Evolutionary conservation across 2,888 invertebrate genomes (phyloP).

Genomic region (Argyra leucocephala): DNA sequence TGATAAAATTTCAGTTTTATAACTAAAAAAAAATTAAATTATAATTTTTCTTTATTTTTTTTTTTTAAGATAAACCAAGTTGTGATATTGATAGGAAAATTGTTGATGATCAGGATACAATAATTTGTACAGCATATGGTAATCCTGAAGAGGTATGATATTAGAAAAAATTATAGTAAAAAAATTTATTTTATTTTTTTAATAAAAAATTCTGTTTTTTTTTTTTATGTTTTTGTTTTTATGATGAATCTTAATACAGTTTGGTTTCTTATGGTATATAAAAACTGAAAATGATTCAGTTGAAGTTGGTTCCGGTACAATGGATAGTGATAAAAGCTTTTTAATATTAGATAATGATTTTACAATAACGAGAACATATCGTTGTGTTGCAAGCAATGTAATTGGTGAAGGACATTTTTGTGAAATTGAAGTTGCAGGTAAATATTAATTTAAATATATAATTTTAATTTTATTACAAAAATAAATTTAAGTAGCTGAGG

Average conservation of each 20-base stretch:
- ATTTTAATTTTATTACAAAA: constrained; percentile 11
- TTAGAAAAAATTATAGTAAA: background rate
- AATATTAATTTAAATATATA: constrained; percentile 25
- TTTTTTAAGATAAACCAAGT: constrained; percentile 62
- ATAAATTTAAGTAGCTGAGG: background rate
- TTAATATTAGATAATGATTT: constrained; percentile 56
- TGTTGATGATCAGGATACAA: constrained; percentile 61
- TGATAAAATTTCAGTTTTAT: constrained; percentile 7
- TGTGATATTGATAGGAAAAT: constrained; percentile 69
- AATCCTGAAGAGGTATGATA: constrained; percentile 54
- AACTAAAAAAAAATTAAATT: constrained; percentile 17
- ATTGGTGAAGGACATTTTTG: constrained; percentile 60
- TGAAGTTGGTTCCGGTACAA: constrained; percentile 46
- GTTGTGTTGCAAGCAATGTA: constrained; percentile 75
- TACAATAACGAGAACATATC: constrained; percentile 61
- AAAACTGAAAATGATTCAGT: constrained; percentile 75
- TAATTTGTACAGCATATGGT: constrained; percentile 71
- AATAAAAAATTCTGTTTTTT: background rate
- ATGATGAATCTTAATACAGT: constrained; percentile 41
- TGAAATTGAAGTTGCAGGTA: constrained; percentile 60
- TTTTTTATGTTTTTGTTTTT: constrained; percentile 13
- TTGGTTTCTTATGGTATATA: constrained; percentile 71
- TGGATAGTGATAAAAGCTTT: constrained; percentile 42
- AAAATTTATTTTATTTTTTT: background rate
- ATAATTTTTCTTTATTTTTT: constrained; percentile 13